Evolutionary conservation across 2,797 vertebrate genomes (phyloP), one percentile per base, ranked within the genome.

Genomic region (Podarcis lilfordi): DNA sequence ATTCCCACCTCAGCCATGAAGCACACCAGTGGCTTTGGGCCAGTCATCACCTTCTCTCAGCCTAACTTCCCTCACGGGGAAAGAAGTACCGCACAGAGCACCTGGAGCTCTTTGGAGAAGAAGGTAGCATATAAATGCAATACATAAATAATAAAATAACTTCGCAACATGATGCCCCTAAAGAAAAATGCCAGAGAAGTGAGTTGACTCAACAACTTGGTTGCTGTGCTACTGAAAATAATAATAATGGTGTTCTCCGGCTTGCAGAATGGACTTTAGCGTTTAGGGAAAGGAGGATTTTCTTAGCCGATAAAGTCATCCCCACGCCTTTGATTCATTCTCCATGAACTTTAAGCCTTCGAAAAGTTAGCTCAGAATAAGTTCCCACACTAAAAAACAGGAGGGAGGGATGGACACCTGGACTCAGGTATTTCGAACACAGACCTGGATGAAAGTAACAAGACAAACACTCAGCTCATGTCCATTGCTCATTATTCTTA

Each of bases 201-300:
- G 5, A 25, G 35, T 8, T 40, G 19, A 80, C 50, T 7, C 5
- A 32, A 13, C 8, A 0, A 23, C 86, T 55, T n/a, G 80, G 59
- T 86, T 88, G 2, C 45, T 89, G 89, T 89, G 27, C 84, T 83
- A 15, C 84, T 87, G 55, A 10, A 25, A 11, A 59, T 4, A 55
- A 21, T 10, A 29, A 87, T 72, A 69, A 50, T 25, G 29, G 0
- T 45, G 32, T 29, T 35, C 29, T 25, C 1, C n/a, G 81, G 32
- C 81, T 86, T 91, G 37, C 64, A 89, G 64, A 4, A 7, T 82
- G 10, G 68, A 17, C 0, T 68, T 74, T 78, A 35, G 21, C 66
- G 29, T 55, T 61, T 76, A 85, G 82, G 1, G 21, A 17, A 8
- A 1, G 25, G 23, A 29, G 19, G 1, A 43, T 78, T 68, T 1